Percentiles rank a stretch among this genome's conserved stretches.
These are phyloP conservation scores for Pterophyllum scalare DNA, from an alignment of 2,113 vertebrate species.

Conservation along the genomic window DNA sequence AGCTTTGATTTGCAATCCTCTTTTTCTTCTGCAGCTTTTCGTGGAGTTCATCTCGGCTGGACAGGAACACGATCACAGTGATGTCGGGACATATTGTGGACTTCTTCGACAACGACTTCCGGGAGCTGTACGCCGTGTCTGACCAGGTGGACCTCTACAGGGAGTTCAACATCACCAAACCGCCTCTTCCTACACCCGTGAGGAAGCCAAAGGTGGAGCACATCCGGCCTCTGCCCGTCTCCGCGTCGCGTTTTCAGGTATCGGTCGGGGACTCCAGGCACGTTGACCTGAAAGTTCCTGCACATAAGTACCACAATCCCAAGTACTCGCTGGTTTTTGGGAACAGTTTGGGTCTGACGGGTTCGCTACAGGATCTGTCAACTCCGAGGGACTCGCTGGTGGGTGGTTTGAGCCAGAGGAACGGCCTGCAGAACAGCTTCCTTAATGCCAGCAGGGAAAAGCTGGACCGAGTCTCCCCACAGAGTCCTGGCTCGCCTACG, in stretches of 20 bases:
- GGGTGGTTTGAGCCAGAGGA: neutral
- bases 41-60: slow-evolving; percentile 90
- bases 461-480: neutral
- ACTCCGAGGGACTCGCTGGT: slow-evolving; percentile 25
- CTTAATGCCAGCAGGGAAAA: slow-evolving; percentile 13
- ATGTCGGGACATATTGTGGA: slow-evolving; percentile 91
- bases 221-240: slow-evolving; percentile 51
- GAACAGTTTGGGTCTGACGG: slow-evolving; percentile 66
- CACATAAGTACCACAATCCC: slow-evolving; percentile 94
- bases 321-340: slow-evolving; percentile 92
- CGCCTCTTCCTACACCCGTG: slow-evolving; percentile 62
- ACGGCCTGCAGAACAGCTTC: slow-evolving; percentile 39
- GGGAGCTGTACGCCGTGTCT: slow-evolving; percentile 93
- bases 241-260: slow-evolving; percentile 79
- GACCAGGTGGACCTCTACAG: slow-evolving; percentile 88
- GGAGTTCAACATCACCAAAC: slow-evolving; percentile 83
- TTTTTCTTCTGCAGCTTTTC: slow-evolving; percentile 85
- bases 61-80: slow-evolving; percentile 90
- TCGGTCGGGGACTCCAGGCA: slow-evolving; percentile 64
- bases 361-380: slow-evolving; percentile 79
- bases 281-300: slow-evolving; percentile 82
- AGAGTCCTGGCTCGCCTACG: neutral
- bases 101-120: slow-evolving; percentile 90
- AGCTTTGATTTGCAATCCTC: neutral
- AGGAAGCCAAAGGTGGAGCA: slow-evolving; percentile 63